Percentiles rank a stretch among this genome's conserved stretches.
These are phyloP conservation scores for Acrocephalus scirpaceus DNA, from an alignment of 2,797 vertebrate genomes.

Conservation along the genomic window DNA sequence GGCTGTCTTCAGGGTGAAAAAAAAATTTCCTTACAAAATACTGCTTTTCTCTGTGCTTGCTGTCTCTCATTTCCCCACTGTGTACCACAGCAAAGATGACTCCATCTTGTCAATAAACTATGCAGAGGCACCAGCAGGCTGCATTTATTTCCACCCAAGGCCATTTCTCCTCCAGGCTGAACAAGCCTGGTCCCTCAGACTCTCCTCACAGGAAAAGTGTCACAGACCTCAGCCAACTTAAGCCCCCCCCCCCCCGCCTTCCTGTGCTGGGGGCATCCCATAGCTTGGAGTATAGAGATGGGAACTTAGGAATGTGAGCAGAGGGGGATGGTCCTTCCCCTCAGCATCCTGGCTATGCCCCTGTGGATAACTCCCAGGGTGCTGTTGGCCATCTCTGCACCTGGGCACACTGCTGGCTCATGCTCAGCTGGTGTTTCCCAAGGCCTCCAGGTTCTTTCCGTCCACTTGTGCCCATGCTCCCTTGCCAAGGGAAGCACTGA, in stretches of 20 bases:
- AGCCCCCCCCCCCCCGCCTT: background rate
- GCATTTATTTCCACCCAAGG: background rate
- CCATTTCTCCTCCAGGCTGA: background rate
- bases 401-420: background rate
- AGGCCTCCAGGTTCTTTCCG: background rate
- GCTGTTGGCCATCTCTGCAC: background rate
- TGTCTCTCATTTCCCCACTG: background rate
- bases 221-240: accelerated
- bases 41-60: background rate
- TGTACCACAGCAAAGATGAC: accelerated
- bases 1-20: background rate
- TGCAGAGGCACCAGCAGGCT: background rate
- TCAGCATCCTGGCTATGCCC: background rate
- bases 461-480: background rate
- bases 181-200: background rate
- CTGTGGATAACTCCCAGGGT: background rate
- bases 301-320: background rate
- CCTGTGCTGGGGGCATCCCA: background rate
- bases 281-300: background rate
- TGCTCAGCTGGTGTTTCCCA: background rate
- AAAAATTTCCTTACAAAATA: background rate
- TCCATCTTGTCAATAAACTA: background rate
- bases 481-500: background rate
- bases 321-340: background rate
- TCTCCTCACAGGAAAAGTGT: background rate